Percentiles rank a stretch among this genome's conserved stretches.
phyloP scores from a whole-genome alignment of 2,113 vertebrate species.

The Kryptolebias marmoratus region DNA sequence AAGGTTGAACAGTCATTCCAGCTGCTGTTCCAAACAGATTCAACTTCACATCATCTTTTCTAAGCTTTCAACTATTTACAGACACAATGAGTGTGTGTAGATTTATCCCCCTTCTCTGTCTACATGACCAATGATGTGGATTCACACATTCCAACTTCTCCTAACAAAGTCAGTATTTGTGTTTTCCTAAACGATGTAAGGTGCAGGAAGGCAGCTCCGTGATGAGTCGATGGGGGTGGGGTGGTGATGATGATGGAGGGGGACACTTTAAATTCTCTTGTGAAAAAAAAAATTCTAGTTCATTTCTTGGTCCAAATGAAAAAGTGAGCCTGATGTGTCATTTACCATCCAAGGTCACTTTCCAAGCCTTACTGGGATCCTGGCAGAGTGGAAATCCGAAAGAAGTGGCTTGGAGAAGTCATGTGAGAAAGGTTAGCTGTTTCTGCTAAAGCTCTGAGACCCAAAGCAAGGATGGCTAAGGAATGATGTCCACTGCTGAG shows the following conservation, averaged over 20 bases:
- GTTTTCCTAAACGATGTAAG: slow-evolving; percentile 54
- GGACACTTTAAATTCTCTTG: background rate
- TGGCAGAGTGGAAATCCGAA: slow-evolving; percentile 3
- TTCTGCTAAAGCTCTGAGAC: slow-evolving; percentile 45
- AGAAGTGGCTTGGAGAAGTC: slow-evolving; percentile 10
- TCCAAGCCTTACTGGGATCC: background rate
- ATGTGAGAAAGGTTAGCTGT: slow-evolving; percentile 4
- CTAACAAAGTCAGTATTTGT: slow-evolving; percentile 49
- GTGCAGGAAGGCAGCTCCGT: slow-evolving; percentile 79
- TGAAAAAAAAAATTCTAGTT: background rate
- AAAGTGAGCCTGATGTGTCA: background rate
- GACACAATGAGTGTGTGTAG: background rate
- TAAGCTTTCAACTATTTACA: background rate
- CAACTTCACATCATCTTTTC: slow-evolving; percentile 5
- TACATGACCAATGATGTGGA: background rate
- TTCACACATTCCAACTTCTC: background rate
- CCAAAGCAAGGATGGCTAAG: slow-evolving; percentile 39
- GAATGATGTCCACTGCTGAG: background rate
- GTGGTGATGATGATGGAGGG: slow-evolving; percentile 11
- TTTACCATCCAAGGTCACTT: slow-evolving; percentile 9
- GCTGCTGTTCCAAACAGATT: slow-evolving; percentile 40
- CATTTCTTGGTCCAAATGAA: slow-evolving; percentile 11
- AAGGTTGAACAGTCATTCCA: slow-evolving; percentile 30
- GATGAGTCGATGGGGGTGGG: slow-evolving; percentile 65
- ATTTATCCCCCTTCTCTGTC: background rate